A percentile compares a stretch with the other conserved stretches of the same genome.
These are phyloP conservation scores for Thripadectes ignobilis DNA, from an alignment of 2,797 vertebrate species.

Conservation along the genomic window DNA sequence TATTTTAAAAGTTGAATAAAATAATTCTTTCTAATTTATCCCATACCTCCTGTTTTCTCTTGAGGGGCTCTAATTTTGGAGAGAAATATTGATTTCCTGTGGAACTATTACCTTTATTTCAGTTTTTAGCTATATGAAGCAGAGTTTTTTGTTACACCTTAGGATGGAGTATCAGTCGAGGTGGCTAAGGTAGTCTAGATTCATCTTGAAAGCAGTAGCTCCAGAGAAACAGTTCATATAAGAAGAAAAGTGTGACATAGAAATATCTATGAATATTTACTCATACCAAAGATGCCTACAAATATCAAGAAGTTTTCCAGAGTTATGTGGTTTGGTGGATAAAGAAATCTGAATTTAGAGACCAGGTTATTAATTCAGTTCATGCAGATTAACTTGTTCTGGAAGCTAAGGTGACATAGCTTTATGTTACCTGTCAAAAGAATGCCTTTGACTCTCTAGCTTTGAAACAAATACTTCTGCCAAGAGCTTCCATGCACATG, in stretches of 20 bases:
- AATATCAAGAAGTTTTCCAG: not conserved
- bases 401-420: not conserved
- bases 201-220: not conserved
- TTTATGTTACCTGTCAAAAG: not conserved
- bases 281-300: not conserved
- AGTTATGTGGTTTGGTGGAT: not conserved
- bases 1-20: not conserved
- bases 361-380: not conserved
- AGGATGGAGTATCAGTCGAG: not conserved
- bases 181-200: not conserved
- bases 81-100: not conserved
- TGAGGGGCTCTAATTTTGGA: not conserved
- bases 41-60: not conserved
- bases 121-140: not conserved
- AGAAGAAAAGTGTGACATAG: not conserved
- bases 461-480: not conserved
- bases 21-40: not conserved
- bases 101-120: not conserved
- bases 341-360: not conserved
- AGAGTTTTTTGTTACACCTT: not conserved
- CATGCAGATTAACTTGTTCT: not conserved
- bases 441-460: no score
- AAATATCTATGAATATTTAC: not conserved
- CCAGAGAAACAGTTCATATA: not conserved
- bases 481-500: not conserved